phyloP scores from a whole-genome alignment of 2,888 invertebrate genomes.

The Dioctria linearis region DNA sequence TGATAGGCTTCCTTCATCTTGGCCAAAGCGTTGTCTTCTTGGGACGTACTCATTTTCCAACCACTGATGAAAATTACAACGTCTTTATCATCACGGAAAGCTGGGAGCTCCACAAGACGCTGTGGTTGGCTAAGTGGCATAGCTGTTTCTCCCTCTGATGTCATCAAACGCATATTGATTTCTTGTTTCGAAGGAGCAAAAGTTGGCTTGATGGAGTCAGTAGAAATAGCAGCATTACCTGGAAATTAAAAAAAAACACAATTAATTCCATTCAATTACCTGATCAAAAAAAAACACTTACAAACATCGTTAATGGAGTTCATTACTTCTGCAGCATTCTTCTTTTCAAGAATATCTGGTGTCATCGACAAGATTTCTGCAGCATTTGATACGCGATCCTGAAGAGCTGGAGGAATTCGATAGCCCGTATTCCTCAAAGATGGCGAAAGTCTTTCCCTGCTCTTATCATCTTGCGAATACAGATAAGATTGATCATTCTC shows the following conservation, averaged over 20 bases:
- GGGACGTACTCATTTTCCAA: background rate
- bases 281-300: constrained; percentile 11
- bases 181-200: constrained; percentile 7
- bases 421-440: background rate
- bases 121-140: background rate
- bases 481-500: background rate
- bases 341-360: background rate
- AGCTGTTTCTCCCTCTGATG: background rate
- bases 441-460: background rate
- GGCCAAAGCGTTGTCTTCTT: background rate
- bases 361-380: constrained; percentile 10
- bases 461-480: background rate
- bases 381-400: constrained; percentile 27
- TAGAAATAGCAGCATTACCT: background rate
- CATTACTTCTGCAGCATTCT: background rate
- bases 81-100: background rate
- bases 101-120: background rate
- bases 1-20: constrained; percentile 52
- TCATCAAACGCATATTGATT: constrained; percentile 17
- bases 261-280: background rate
- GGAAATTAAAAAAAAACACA: background rate
- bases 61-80: constrained; percentile 25
- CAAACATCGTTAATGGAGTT: constrained; percentile 24
- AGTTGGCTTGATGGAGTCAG: constrained; percentile 19
- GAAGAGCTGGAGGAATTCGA: background rate